A percentile compares a stretch with the other conserved stretches of the same genome.
phyloP scores from a whole-genome alignment of 2,113 vertebrate species.

The Percopsis transmontana region DNA sequence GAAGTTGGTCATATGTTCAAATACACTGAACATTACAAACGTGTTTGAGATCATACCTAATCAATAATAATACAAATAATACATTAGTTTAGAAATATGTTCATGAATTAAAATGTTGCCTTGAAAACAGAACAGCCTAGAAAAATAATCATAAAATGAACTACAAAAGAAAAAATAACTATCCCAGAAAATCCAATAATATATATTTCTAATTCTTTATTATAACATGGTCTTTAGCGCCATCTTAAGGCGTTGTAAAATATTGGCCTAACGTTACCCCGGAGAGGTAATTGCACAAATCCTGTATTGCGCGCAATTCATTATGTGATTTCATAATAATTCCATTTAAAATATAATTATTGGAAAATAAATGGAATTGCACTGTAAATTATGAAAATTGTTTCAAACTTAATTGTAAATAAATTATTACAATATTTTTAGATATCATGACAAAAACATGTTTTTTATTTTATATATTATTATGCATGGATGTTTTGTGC shows the following conservation, averaged over 20 bases:
- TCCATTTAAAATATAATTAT: no score
- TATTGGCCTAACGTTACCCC: not conserved
- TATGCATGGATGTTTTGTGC: no score
- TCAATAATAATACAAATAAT: not conserved
- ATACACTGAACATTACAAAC: not conserved
- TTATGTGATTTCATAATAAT: no score
- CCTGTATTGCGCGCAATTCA: no score
- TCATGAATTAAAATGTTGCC: no score
- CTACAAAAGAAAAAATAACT: not conserved
- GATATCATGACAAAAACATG: no score
- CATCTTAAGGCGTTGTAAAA: conserved; percentile 38
- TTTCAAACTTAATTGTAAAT: no score
- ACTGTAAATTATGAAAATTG: no score
- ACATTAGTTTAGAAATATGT: not conserved
- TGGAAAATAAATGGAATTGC: no score
- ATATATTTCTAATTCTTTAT: not conserved
- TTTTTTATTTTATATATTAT: no score
- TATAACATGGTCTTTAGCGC: conserved; percentile 44
- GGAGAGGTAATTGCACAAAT: no score
- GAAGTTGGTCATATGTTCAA: conserved; percentile 30
- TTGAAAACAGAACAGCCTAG: not conserved
- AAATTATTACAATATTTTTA: no score
- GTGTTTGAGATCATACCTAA: not conserved
- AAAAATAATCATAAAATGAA: not conserved
- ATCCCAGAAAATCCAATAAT: not conserved